Evolutionary conservation across 2,888 invertebrate species (phyloP), one percentile per base, ranked within the genome.

Genomic region (Sycophila texana): DNA sequence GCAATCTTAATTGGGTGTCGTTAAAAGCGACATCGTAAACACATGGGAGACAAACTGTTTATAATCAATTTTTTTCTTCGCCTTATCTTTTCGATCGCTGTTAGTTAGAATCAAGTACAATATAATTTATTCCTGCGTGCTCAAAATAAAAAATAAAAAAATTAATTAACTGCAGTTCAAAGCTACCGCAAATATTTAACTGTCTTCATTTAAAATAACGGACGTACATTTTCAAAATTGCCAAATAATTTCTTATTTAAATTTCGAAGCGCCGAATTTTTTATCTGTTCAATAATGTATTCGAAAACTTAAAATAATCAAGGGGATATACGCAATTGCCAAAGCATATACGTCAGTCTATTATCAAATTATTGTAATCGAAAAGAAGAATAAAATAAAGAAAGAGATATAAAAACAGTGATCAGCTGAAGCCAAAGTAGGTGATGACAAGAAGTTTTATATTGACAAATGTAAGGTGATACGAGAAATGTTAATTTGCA

Each of bases 1-100:
- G 57, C 58, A 61, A 77, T 80, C 77, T 80, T 77, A 80, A 80
- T 80, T 80, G 74, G 72, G 68, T 18, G 57, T 73, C 80, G 77
- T 80, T 80, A 77, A 73, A 63, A 16, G 5, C 20, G 57, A 73
- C 77, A 72, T 77, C 57, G 60, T 77, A 77, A 73, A 77, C 67
- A 80, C 47, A 51, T 49, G n/a, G 74, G 49, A 73, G 68, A 77
- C 68, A 68, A 77, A 79, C 70, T 65, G 57, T 70, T 63, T 22
- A 55, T 74, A 74, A 79, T 79, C 61, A 79, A 79, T 75, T 75
- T 75, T 75, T 77, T 75, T 70, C 49, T 12, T 26, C 70, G 26
- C 70, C 70, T 70, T 63, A 76, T 76, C 76, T 70, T 70, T 57
- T 1, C 53, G 14, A 70, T 70, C 57, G 47, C 39, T 18, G 30